A percentile compares a stretch with the other conserved stretches of the same genome.
Conservation (phyloP, 1,140 invertebrate genomes). For the Anastrepha obliqua region DNA sequence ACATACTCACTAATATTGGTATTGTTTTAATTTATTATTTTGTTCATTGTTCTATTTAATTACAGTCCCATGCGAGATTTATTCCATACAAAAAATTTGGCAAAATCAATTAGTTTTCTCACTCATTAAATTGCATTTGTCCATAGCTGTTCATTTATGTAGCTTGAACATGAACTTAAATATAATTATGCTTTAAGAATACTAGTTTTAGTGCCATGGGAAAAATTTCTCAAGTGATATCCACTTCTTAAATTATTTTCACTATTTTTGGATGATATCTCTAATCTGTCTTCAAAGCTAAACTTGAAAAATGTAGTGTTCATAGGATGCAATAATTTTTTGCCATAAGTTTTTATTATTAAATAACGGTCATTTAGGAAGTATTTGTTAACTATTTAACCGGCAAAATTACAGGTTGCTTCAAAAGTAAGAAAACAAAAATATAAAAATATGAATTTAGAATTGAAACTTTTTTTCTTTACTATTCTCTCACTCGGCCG, state of each 20-base stretch:
- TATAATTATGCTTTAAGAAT: neutral
- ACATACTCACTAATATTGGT: neutral
- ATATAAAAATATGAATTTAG: no score
- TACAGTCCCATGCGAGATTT: neutral
- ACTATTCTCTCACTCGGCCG: no score
- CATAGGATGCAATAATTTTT: no score
- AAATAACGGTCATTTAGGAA: no score
- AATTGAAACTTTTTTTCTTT: no score
- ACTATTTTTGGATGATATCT: neutral
- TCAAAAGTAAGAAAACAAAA: no score
- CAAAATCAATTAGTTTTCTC: slow-evolving; percentile 18
- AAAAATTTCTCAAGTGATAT: neutral
- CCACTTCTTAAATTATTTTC: neutral
- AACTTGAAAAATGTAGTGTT: no score
- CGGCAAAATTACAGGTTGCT: no score
- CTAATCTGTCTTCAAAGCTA: neutral
- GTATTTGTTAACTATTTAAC: no score
- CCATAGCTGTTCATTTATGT: neutral
- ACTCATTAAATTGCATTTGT: neutral
- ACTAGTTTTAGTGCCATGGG: neutral
- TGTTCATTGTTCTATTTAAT: neutral
- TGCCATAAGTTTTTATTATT: no score
- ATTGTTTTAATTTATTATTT: neutral
- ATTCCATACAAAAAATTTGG: neutral
- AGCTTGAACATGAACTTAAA: neutral